These are phyloP conservation scores for Apamea monoglypha DNA, from an alignment of 2,888 invertebrate genomes.

Conservation along the genomic window DNA sequence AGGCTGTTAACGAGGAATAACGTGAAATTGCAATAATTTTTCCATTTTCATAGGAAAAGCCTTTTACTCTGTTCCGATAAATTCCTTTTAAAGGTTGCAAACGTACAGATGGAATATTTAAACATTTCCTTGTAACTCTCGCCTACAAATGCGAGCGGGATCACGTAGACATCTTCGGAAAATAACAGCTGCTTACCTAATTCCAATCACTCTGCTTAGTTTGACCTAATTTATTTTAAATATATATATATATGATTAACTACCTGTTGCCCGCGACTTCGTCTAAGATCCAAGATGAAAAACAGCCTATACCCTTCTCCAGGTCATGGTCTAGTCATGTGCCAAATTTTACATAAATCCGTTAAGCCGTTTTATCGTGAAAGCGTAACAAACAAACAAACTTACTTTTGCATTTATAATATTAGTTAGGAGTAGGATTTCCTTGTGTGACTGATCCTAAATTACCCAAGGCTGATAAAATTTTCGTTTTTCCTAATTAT, in stretches of 20 bases:
- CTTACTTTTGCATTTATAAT: too few relatives aligned
- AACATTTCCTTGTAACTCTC: not conserved
- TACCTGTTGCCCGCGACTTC: too few relatives aligned
- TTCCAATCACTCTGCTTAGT: not conserved
- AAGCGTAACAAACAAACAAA: too few relatives aligned
- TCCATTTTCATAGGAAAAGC: not conserved
- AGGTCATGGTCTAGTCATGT: too few relatives aligned
- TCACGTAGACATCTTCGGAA: not conserved
- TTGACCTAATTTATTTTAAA: constrained; percentile 5
- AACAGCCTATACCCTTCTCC: too few relatives aligned
- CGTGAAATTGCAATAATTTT: not conserved
- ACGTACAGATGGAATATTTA: not conserved
- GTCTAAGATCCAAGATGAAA: too few relatives aligned
- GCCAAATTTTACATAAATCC: too few relatives aligned
- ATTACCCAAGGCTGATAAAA: too few relatives aligned
- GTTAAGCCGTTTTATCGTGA: too few relatives aligned
- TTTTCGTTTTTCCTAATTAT: too few relatives aligned
- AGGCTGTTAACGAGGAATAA: not conserved
- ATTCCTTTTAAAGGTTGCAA: not conserved
- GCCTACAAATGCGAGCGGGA: not conserved
- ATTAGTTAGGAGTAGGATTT: not conserved
- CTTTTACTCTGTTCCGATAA: not conserved
- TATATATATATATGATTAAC: not conserved
- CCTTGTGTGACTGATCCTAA: too few relatives aligned
- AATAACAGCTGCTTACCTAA: constrained; percentile 15